Base-by-base conservation (phyloP, 2,888 invertebrate species). In the Rugalucina vietnamica region DNA sequence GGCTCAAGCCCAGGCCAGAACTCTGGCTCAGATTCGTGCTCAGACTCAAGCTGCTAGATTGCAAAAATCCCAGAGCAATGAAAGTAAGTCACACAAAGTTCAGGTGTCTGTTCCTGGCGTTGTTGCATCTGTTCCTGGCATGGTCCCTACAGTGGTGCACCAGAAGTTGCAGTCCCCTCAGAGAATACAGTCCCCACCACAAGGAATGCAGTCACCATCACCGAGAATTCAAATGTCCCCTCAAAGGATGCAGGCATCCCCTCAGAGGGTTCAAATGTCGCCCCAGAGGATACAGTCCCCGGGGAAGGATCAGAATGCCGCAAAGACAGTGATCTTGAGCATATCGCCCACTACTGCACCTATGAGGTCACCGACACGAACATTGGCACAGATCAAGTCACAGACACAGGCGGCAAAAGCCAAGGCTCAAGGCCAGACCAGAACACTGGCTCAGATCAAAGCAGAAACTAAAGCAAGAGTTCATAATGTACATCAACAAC, bases 381-480 rank as follows among this genome's bases (percentile, higher is more conserved):
- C 93, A 43, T 88, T 93, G 27, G 93, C 93, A 72, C 93, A 93
- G 84, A 92, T 93, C 39, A 93, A 93, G 86, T 93, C 94, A 39
- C 93, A 94, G 87, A 93, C 93, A 21, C 91, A 91, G 76, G 92
- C 91, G 76, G 92, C 91, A 29, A 82, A 84, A 71, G 88, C 81
- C 70, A 89, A 88, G 76, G 81, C 71, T 0, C 88, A 87, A 72
- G 81, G 83, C 54, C 91, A 90, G 73, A 94, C 94, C 14, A 84
- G 94, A 76, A 94, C 94, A n/a, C 89, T 95, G 24, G 94, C 94
- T 57, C 93, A 94, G 81, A 94, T 94, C 60, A 94, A 94, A 79
- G 90, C 90, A 29, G 90, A 91, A 71, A 90, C 91, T 3, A 90
- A 90, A 76, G 89, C 90, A n/a, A 82, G 84, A 43, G 86, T 87